These are phyloP conservation scores for Danionella dracula DNA, from an alignment of 2,797 vertebrate genomes.

Conservation along the genomic window DNA sequence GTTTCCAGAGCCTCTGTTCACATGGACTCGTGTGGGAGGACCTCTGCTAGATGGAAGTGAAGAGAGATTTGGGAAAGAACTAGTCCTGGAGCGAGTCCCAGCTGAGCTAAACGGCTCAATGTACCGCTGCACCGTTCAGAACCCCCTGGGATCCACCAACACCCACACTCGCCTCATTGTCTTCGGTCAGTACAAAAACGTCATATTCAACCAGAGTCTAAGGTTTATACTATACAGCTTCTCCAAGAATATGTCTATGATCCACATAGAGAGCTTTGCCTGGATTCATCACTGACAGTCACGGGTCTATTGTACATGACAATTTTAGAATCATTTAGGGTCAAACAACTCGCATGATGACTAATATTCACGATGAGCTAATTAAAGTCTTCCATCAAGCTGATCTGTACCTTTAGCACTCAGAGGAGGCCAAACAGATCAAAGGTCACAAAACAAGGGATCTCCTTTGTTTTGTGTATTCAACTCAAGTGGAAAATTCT, in stretches of 20 bases:
- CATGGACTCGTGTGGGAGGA: slow-evolving; percentile 87
- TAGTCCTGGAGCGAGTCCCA: slow-evolving; percentile 83
- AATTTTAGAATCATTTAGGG: no score
- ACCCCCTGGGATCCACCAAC: slow-evolving; percentile 87
- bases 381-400: no score
- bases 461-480: no score
- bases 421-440: no score
- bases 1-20: slow-evolving; percentile 90
- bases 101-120: slow-evolving; percentile 90
- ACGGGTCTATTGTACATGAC: no score
- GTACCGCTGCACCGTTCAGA: slow-evolving; percentile 92
- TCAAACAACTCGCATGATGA: no score
- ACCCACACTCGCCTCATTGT: slow-evolving; percentile 89
- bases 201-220: not conserved
- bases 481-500: no score
- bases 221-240: no score
- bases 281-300: not conserved
- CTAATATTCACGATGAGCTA: no score
- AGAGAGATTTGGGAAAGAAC: slow-evolving; percentile 74
- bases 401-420: no score
- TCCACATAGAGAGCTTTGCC: not conserved
- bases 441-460: no score
- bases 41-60: slow-evolving; percentile 80
- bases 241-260: no score
- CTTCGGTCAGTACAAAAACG: slow-evolving; percentile 69